phyloP scores from a whole-genome alignment of 2,113 vertebrate species.

The Colius striatus region DNA sequence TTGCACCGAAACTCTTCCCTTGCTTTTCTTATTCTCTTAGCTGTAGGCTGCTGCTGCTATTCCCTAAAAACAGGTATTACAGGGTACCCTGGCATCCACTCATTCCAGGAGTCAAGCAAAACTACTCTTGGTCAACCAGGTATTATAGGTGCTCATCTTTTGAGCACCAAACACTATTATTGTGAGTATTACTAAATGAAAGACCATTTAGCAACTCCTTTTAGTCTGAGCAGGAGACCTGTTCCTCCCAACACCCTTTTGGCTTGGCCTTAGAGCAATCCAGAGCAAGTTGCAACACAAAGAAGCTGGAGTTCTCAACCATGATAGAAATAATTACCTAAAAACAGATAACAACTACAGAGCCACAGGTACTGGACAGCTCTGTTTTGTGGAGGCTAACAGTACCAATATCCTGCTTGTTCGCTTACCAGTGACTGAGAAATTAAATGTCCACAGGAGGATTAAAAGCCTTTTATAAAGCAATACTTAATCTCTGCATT shows the following conservation, averaged over 20 bases:
- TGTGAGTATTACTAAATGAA: background rate
- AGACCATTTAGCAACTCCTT: background rate
- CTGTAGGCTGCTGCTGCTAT: background rate
- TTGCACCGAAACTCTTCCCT: background rate
- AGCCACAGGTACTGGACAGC: background rate
- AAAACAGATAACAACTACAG: background rate
- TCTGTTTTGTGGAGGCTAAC: background rate
- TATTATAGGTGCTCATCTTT: background rate
- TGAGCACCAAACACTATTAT: background rate
- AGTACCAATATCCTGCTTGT: background rate
- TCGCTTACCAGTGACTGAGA: background rate
- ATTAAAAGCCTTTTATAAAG: background rate
- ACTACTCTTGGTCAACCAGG: background rate
- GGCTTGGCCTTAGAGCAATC: background rate
- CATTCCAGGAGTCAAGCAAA: background rate
- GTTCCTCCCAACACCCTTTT: background rate
- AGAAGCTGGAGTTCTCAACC: background rate
- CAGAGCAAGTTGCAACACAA: background rate
- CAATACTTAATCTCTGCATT: background rate
- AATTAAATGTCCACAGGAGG: background rate
- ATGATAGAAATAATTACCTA: background rate
- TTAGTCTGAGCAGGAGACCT: background rate
- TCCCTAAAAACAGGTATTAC: background rate
- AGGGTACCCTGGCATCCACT: background rate
- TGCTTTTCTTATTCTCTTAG: background rate